Evolutionary conservation across 2,888 invertebrate species (phyloP).

Genomic region (Drosophila tanythrix): DNA sequence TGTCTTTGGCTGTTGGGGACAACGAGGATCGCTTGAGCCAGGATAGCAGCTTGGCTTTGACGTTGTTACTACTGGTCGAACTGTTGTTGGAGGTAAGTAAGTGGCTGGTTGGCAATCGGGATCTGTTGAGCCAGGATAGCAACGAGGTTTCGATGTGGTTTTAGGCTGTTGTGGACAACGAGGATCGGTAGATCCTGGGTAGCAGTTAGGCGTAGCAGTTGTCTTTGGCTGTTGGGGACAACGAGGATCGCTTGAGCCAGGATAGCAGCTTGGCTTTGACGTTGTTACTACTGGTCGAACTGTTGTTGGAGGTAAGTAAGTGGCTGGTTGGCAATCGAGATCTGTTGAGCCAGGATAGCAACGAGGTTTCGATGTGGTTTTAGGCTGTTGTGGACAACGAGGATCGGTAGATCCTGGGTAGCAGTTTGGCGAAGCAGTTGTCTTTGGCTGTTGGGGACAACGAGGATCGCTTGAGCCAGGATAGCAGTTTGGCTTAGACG

Average conservation of each 20-base stretch:
- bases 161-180: too few relatives aligned
- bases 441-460: slow-evolving; percentile 24
- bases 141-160: too few relatives aligned
- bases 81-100: too few relatives aligned
- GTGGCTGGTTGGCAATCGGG: too few relatives aligned
- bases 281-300: not conserved
- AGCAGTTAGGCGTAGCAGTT: slow-evolving; percentile 28
- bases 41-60: slow-evolving; percentile 34
- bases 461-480: slow-evolving; percentile 33
- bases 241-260: slow-evolving; percentile 71
- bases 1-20: slow-evolving; percentile 39
- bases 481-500: slow-evolving; percentile 27
- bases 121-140: too few relatives aligned
- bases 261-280: slow-evolving; percentile 70
- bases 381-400: slow-evolving; percentile 8
- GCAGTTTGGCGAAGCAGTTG: slow-evolving; percentile 48
- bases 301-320: too few relatives aligned
- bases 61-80: too few relatives aligned
- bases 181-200: not conserved
- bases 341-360: slow-evolving; percentile 83
- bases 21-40: slow-evolving; percentile 36
- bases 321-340: slow-evolving; percentile 41
- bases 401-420: slow-evolving; percentile 83
- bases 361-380: not conserved
- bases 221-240: slow-evolving; percentile 44